Evolutionary conservation across 1,140 invertebrate genomes (phyloP).

Genomic region (Lepeophtheirus salmonis): DNA sequence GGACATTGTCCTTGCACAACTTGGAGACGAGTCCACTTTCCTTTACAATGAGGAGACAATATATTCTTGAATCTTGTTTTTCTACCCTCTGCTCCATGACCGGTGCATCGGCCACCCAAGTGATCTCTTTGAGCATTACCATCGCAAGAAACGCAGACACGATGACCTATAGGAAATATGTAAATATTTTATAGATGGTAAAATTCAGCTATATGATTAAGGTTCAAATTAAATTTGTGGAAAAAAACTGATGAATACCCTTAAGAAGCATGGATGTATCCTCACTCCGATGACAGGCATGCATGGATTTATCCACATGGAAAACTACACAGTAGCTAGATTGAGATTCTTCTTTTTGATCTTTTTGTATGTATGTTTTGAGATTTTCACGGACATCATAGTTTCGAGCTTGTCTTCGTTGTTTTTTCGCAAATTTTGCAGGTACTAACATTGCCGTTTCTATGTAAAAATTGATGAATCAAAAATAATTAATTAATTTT

Average conservation of each 20-base stretch:
- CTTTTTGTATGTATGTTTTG: neutral
- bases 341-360: neutral
- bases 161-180: neutral
- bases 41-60: conserved; percentile 1
- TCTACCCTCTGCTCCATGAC: neutral
- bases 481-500: neutral
- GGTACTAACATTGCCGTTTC: conserved; percentile 16
- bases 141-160: conserved; percentile 6
- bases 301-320: conserved; percentile 2
- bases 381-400: conserved; percentile 14
- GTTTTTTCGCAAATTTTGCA: neutral
- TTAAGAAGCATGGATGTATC: neutral
- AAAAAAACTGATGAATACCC: neutral
- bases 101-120: conserved; percentile 5
- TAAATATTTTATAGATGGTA: too few species aligned
- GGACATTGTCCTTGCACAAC: neutral
- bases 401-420: neutral
- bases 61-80: conserved; percentile 6
- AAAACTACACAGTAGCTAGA: conserved; percentile 14
- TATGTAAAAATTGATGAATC: neutral
- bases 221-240: neutral
- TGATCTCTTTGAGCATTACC: neutral
- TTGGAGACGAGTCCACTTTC: neutral
- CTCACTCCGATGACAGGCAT: neutral
- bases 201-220: neutral